Conservation (phyloP, 1,140 invertebrate genomes). For the Trichoplusia ni region DNA sequence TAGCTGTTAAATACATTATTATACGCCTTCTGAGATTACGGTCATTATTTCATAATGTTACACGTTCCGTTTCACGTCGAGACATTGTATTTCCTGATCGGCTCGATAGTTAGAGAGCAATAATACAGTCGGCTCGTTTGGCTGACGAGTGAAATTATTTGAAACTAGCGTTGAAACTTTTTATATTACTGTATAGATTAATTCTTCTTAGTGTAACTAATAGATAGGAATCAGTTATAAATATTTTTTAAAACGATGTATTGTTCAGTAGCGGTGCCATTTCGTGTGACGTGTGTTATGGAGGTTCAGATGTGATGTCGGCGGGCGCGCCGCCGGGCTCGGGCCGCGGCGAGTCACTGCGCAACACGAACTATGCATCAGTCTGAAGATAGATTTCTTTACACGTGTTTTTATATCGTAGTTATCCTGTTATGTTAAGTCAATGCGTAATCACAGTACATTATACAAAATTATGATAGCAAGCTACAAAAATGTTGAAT, state of each 20-base stretch:
- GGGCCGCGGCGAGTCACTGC: not conserved
- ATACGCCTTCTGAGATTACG: constrained; percentile 69
- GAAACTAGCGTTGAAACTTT: constrained; percentile 49
- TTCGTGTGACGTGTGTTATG: constrained; percentile 46
- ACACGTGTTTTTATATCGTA: constrained; percentile 35
- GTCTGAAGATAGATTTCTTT: constrained; percentile 23
- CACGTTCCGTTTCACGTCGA: constrained; percentile 34
- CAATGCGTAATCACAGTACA: constrained; percentile 43
- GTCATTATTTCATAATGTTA: constrained; percentile 50
- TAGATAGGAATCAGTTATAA: constrained; percentile 54
- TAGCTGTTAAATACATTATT: constrained; percentile 64
- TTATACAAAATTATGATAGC: constrained; percentile 40
- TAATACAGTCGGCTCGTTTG: constrained; percentile 46
- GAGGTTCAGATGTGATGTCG: constrained; percentile 9
- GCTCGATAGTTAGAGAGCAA: constrained; percentile 59
- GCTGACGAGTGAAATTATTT: constrained; percentile 41
- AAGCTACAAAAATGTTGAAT: constrained; percentile 46
- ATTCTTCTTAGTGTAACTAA: constrained; percentile 52
- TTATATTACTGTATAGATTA: constrained; percentile 52
- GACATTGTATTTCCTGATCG: constrained; percentile 43
- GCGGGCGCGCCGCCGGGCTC: not conserved
- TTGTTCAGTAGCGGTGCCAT: constrained; percentile 61
- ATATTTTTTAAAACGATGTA: constrained; percentile 51
- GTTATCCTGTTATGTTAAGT: constrained; percentile 31
- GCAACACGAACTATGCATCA: constrained; percentile 24